These are phyloP conservation scores for Oreonectes daqikongensis DNA, from an alignment of 2,797 vertebrate species.

Conservation along the genomic window DNA sequence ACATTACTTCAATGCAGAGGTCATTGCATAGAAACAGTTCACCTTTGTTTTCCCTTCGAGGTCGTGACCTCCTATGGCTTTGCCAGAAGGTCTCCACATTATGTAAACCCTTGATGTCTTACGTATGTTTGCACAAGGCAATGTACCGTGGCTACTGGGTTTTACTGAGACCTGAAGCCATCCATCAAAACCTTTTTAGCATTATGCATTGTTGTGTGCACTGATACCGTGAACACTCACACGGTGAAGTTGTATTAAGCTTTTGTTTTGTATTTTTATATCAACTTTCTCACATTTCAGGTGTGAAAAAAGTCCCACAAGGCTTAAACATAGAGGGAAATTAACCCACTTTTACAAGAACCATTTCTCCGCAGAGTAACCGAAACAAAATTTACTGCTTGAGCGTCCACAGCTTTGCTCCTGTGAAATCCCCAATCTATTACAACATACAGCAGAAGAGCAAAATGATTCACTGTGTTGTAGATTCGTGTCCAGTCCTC, in stretches of 20 bases:
- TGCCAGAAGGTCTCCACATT: slow-evolving; percentile 53
- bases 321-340: slow-evolving; percentile 30
- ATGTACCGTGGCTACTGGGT: slow-evolving; percentile 49
- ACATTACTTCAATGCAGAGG: neutral
- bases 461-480: slow-evolving; percentile 49
- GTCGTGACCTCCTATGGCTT: slow-evolving; percentile 48
- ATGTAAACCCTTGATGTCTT: slow-evolving; percentile 43
- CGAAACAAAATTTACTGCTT: neutral
- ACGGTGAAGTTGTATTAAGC: neutral
- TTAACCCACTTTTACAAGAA: slow-evolving; percentile 2
- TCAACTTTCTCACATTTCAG: neutral
- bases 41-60: slow-evolving; percentile 33
- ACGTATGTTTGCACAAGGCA: slow-evolving; percentile 62
- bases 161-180: slow-evolving; percentile 49
- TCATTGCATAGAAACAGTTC: slow-evolving; percentile 34
- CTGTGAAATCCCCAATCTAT: slow-evolving; percentile 50
- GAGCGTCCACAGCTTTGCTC: slow-evolving; percentile 23
- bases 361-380: slow-evolving; percentile 31
- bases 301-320: slow-evolving; percentile 28
- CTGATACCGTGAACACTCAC: no score
- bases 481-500: slow-evolving; percentile 32
- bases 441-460: slow-evolving; percentile 37
- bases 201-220: slow-evolving; percentile 12
- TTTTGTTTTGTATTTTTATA: neutral
- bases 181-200: slow-evolving; percentile 40